Percentiles rank a stretch among this genome's conserved stretches.
phyloP scores from a whole-genome alignment of 2,888 invertebrate genomes.

The Oeneis ivallda region DNA sequence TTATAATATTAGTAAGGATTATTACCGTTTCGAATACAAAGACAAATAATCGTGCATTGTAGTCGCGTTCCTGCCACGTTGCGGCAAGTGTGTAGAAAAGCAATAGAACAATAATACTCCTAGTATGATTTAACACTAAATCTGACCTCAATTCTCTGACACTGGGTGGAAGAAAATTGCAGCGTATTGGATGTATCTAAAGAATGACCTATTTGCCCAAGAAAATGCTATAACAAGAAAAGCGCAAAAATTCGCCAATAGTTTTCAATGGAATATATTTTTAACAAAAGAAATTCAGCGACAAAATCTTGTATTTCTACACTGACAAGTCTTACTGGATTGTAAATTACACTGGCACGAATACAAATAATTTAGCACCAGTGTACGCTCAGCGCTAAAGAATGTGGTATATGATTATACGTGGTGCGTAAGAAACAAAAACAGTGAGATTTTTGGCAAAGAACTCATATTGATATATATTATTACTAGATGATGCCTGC shows the following conservation, averaged over 20 bases:
- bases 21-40: no score
- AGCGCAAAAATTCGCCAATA: conserved; percentile 11
- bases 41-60: no score
- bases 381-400: conserved; percentile 3
- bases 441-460: background rate
- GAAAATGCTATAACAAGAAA: conserved; percentile 20
- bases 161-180: conserved; percentile 31
- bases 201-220: conserved; percentile 32
- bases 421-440: background rate
- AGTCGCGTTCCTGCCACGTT: no score
- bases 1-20: no score
- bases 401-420: background rate
- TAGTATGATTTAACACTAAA: conserved; percentile 48
- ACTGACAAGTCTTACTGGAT: conserved; percentile 9
- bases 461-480: background rate
- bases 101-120: no score
- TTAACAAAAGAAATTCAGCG: background rate
- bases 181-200: conserved; percentile 35
- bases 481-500: no score
- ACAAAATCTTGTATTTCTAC: conserved; percentile 14
- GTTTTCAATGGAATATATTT: conserved; percentile 8
- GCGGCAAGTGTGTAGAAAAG: no score
- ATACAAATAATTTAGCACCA: conserved; percentile 11
- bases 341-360: conserved; percentile 15
- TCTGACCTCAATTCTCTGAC: conserved; percentile 46